These are phyloP conservation scores for Nemotelus pantherinus DNA, from an alignment of 2,888 invertebrate species.

Conservation along the genomic window DNA sequence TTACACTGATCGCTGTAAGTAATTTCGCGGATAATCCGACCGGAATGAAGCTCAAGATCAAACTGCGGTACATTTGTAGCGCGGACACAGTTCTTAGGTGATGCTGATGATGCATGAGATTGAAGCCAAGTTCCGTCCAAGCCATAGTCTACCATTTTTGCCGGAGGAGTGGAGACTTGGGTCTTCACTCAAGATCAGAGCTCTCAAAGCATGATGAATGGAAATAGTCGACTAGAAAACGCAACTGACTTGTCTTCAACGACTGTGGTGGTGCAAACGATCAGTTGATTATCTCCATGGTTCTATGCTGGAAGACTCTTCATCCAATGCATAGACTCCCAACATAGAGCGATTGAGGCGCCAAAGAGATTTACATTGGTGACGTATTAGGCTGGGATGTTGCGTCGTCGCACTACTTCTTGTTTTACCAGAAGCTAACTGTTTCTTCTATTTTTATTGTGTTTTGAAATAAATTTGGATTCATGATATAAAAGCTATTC, in stretches of 20 bases:
- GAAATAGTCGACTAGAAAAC: neutral
- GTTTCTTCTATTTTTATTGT: conserved; percentile 44
- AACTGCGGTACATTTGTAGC: conserved; percentile 40
- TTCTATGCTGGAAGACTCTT: neutral
- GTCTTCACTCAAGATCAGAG: neutral
- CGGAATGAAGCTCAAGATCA: conserved; percentile 46
- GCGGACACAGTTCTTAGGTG: conserved; percentile 23
- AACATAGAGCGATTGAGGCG: no score
- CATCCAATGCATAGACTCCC: no score
- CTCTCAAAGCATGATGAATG: neutral
- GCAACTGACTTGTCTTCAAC: conserved; percentile 2
- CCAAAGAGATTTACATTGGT: no score
- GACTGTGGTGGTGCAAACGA: neutral
- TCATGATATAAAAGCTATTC: no score
- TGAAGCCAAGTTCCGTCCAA: neutral
- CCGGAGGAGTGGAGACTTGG: neutral
- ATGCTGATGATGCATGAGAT: conserved; percentile 14
- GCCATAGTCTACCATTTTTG: neutral
- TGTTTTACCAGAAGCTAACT: conserved; percentile 47
- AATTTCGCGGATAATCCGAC: conserved; percentile 45
- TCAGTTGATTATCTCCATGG: neutral
- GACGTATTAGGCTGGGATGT: neutral
- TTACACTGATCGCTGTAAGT: conserved; percentile 25
- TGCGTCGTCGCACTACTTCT: no score
- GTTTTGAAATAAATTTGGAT: neutral